Evolutionary conservation across 1,140 invertebrate genomes (phyloP), one percentile per base, ranked within the genome.

Genomic region (Telenomus remus): DNA sequence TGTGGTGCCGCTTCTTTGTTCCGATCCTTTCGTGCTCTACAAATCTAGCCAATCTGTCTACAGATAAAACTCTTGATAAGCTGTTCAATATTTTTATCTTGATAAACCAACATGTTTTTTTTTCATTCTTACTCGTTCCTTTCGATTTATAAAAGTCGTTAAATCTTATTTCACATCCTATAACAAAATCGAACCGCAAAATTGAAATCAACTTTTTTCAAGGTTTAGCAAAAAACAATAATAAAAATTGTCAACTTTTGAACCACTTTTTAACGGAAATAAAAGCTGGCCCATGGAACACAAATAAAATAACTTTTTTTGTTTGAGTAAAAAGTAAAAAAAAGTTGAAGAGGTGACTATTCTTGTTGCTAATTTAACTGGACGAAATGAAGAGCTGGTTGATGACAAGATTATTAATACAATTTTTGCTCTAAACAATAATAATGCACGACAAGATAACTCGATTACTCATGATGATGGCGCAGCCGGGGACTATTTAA

Each of bases 401-500:
- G 3, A 9, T 39, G 37, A 39, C 3, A 39, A 39, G 37, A 39
- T 39, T 6, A 27, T 27, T 27, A 1, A 27, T 27, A 27, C 6
- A 27, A 27, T 27, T 27, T 27, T 27, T 12, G 13, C 16, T 11
- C n/a, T 13, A 14, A 46, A 46, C 13, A 46, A 46, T 27, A 27
- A 27, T 27, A 27, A 27, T 27, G 6, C 19, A 70, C 49, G 61
- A 70, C 16, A 70, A 55, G 44, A 55, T 61, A 72, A 64, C 37
- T 65, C 15, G 15, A 73, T 65, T 73, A 60, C 35, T 73, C 53
- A 59, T 43, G 57, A 71, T 42, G 68, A 66, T 61, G 46, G 47
- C 50, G 15, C 35, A 43, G 42, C 39, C 51, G 48, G 51, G n/a
- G 48, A 64, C 68, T 68, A 75, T 75, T 76, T 68, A 77, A 77